A percentile compares a stretch with the other conserved stretches of the same genome.
Evolutionary conservation across 2,113 vertebrate species (phyloP).

Genomic region (Paraplagusia blochii): DNA sequence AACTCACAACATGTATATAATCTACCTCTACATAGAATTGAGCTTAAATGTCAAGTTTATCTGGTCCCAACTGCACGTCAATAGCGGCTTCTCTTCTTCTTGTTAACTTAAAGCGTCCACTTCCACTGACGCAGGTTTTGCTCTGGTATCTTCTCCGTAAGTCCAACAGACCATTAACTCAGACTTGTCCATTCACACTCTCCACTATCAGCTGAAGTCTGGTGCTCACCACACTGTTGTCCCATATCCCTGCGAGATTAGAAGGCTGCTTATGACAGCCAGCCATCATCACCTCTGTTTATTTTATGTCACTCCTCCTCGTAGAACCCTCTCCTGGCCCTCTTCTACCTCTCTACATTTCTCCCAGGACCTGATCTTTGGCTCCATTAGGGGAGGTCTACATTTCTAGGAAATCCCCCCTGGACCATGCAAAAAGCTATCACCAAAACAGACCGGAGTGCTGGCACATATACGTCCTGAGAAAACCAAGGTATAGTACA

Average conservation of each 20-base stretch:
- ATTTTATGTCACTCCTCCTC: constrained; percentile 43
- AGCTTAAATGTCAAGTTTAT: not conserved
- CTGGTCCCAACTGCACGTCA: constrained; percentile 24
- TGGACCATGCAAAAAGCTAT: constrained; percentile 37
- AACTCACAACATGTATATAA: constrained; percentile 25
- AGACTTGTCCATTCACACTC: constrained; percentile 14
- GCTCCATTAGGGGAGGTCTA: constrained; percentile 62
- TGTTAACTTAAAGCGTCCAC: constrained; percentile 20
- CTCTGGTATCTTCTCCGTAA: constrained; percentile 2
- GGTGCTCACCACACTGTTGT: constrained; percentile 12
- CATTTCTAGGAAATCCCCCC: constrained; percentile 47
- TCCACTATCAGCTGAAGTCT: constrained; percentile 24
- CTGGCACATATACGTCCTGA: constrained; percentile 20
- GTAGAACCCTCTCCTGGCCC: constrained; percentile 20
- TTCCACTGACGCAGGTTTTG: constrained; percentile 2
- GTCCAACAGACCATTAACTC: constrained; percentile 15
- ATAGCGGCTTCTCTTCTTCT: constrained; percentile 4
- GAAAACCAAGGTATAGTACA: constrained; percentile 37
- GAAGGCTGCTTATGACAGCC: constrained; percentile 46
- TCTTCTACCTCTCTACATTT: constrained; percentile 25
- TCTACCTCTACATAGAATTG: constrained; percentile 23
- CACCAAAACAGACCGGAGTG: constrained; percentile 47
- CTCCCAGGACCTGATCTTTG: constrained; percentile 62
- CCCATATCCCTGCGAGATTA: constrained; percentile 25
- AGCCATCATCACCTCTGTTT: constrained; percentile 64